Evolutionary conservation across 2,797 vertebrate genomes (phyloP), one percentile per base, ranked within the genome.

Genomic region (Spondyliosoma cantharus): DNA sequence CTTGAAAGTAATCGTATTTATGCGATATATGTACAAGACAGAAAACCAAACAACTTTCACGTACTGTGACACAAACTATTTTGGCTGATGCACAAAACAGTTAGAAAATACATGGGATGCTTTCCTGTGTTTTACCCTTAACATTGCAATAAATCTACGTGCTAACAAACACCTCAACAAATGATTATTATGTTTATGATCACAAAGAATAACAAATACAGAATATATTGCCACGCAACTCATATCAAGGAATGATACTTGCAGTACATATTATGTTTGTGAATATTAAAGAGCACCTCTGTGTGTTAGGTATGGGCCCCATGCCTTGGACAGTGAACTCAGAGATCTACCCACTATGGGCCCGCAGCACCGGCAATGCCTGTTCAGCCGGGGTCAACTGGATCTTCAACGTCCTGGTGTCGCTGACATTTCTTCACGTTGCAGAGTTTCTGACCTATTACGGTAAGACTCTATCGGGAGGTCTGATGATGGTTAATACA

Each of bases 291-390:
- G 12, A 45, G 3, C 6, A 11, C 4, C 52, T 74, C 13, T 46
- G 7, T 76, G 22, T 52, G 29, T 48, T 58, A 99, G 98, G 98
- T 60, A 99, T 99, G 98, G 98, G 98, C 65, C 94, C 97, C 11
- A 99, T 98, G 97, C 98, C 98, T 4, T 99, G 98, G 98, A 99
- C 98, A 0, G 94, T 99, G 83, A 99, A 99, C 95, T 97, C 97
- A 3, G 98, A 99, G 94, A 99, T 99, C 85, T 99, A 97, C 86
- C 98, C 98, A 0, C 96, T 98, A 75, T 99, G 98, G 98, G 98
- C 97, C 5, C 96, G 98, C 86, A 99, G 98, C 85, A 98, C 97
- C 27, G 97, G 98, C 65, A 99, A 99, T 0, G 97, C 98, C 0
- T 98, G 96, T 76, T 98, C 98, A 24, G 96, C 98, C 45, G 97